These are phyloP conservation scores for Crypturellus tataupa DNA, from an alignment of 2,797 vertebrate species.

Conservation along the genomic window DNA sequence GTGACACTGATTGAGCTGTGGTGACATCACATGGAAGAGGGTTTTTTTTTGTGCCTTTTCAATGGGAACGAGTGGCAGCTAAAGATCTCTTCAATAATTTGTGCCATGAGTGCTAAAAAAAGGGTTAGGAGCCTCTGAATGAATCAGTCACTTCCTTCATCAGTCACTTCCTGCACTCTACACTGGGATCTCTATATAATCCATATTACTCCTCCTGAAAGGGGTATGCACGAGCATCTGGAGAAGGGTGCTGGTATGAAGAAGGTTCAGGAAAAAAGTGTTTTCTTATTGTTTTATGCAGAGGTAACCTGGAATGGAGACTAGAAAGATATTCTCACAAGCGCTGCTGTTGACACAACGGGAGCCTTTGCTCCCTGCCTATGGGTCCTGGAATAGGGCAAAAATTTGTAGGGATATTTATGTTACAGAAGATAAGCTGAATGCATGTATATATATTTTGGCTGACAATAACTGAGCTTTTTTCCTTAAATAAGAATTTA, in stretches of 20 bases:
- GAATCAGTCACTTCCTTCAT: not conserved
- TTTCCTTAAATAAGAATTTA: slow-evolving; percentile 15
- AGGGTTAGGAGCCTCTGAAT: not conserved
- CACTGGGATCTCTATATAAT: not conserved
- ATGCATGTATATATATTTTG: not conserved
- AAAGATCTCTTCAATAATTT: slow-evolving; percentile 63
- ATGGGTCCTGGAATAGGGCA: not conserved
- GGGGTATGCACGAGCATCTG: not conserved
- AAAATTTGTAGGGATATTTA: not conserved
- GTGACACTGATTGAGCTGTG: slow-evolving; percentile 58
- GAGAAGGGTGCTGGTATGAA: not conserved
- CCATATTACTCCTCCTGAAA: not conserved
- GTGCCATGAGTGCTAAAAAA: slow-evolving; percentile 42
- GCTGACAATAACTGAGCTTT: not conserved
- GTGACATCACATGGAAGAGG: slow-evolving; percentile 32
- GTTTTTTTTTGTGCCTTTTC: slow-evolving; percentile 30
- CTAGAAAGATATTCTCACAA: not conserved
- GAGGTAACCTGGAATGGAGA: not conserved
- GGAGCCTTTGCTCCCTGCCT: not conserved
- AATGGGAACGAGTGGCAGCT: slow-evolving; percentile 35
- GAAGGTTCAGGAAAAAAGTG: not conserved
- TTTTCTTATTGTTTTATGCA: not conserved
- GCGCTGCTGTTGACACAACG: not conserved
- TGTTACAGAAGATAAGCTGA: slow-evolving; percentile 31
- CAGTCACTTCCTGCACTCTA: not conserved